Base-by-base conservation (phyloP, 1,140 invertebrate genomes). In the Agraylea sexmaculata region DNA sequence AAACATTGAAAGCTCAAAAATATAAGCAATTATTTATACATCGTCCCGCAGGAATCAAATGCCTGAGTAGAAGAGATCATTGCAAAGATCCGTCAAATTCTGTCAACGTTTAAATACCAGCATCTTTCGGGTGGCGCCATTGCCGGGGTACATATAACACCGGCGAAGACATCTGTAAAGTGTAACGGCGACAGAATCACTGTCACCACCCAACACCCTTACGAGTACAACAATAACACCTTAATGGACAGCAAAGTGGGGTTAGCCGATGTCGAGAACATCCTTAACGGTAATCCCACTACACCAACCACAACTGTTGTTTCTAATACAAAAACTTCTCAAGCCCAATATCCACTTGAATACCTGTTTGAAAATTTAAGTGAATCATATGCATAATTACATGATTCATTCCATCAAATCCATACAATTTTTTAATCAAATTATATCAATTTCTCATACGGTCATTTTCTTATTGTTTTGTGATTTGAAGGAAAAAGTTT, bases 41-140 rank as follows among this genome's bases (percentile, higher is more conserved):
- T 46, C 35, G 40, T 49, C 43, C 69, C 65, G 49, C 59, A 78
- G 75, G 75, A 78, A 66, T 78, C 75, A 59, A 78, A 78, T 69
- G 75, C 75, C 73, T 78, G 75, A 78, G 75, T 78, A 71, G 74
- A 77, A 70, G 73, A 75, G 74, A 77, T 78, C 69, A 78, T 77
- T 76, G 74, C 74, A 77, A 77, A 75, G 70, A 78, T 77, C 71
- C 74, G 72, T 65, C 70, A 74, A 64, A 74, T 77, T 70, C 68
- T 77, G 66, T 71, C 75, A 61, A 75, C 75, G 66, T 78, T 77
- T 73, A 75, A 73, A 60, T 73, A 75, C 66, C 74, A 76, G 63
- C 75, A 77, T 62, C 63, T 69, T 16, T 30, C 37, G 25, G 40
- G 42, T 35, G 36, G 36, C 28, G 19, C 13, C 3, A 32, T 42